Evolutionary conservation across 2,113 vertebrate genomes (phyloP).

Genomic region (Leptosomus discolor): DNA sequence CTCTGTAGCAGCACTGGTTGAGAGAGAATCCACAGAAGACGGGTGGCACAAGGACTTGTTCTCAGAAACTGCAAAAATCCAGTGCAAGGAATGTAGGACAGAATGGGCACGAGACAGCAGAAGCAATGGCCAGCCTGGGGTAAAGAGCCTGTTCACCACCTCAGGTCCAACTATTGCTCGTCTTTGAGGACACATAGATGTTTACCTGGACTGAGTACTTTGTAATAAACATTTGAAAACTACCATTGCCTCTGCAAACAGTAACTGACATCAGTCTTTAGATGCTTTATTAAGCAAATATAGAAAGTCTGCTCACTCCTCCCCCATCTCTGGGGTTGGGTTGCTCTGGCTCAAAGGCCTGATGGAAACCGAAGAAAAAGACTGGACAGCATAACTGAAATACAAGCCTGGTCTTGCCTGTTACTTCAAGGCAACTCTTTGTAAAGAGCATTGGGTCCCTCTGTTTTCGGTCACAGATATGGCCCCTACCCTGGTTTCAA

Average conservation of each 20-base stretch:
- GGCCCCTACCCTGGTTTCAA: background rate
- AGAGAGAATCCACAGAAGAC: constrained; percentile 96
- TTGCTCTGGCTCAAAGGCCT: background rate
- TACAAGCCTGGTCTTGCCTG: background rate
- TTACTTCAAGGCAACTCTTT: background rate
- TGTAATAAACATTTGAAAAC: background rate
- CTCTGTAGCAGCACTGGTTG: constrained; percentile 95
- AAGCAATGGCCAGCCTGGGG: background rate
- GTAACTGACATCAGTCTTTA: background rate
- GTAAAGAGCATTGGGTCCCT: background rate
- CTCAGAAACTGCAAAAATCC: constrained; percentile 88
- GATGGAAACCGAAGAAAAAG: background rate
- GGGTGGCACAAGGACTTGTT: constrained; percentile 96
- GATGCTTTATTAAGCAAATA: background rate
- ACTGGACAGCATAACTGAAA: background rate
- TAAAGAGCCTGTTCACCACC: background rate
- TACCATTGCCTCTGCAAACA: background rate
- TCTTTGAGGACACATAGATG: accelerated
- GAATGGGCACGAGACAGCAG: background rate
- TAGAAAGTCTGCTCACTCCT: background rate
- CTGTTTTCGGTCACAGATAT: background rate
- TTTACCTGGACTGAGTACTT: background rate
- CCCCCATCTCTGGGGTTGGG: background rate
- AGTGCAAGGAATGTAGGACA: background rate
- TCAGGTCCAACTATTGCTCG: background rate